Evolutionary conservation across 2,888 invertebrate genomes (phyloP).

Genomic region (Clitarchus hookeri): DNA sequence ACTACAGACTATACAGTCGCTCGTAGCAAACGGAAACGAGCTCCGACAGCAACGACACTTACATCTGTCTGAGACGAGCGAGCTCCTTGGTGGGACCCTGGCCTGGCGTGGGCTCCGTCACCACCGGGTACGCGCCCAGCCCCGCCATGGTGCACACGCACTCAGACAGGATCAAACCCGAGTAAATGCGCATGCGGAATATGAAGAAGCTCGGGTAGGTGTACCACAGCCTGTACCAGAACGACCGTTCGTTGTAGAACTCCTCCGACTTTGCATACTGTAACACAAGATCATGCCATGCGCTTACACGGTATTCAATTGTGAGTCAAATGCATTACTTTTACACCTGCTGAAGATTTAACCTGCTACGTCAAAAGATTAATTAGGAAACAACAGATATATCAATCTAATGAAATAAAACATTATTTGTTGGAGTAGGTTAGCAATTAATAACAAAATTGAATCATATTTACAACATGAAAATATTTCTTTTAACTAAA

Average conservation of each 20-base stretch:
- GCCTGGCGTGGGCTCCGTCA: constrained; percentile 74
- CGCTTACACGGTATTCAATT: no score
- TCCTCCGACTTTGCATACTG: constrained; percentile 82
- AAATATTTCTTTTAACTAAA: no score
- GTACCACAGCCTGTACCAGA: constrained; percentile 80
- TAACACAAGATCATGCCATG: not conserved
- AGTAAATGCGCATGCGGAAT: constrained; percentile 89
- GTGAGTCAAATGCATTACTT: no score
- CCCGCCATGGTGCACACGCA: constrained; percentile 91
- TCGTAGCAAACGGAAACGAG: no score
- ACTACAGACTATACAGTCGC: no score
- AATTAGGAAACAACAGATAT: no score
- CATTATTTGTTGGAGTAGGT: no score
- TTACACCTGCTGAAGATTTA: no score
- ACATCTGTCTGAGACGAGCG: constrained; percentile 64
- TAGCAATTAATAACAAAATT: no score
- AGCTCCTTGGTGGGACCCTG: constrained; percentile 82
- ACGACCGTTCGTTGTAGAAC: constrained; percentile 70
- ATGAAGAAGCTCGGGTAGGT: constrained; percentile 85
- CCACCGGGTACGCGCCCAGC: constrained; percentile 86
- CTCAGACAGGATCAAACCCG: constrained; percentile 88
- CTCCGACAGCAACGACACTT: constrained; percentile 45
- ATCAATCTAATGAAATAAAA: no score
- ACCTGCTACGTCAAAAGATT: no score
- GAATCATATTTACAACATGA: no score